Base-by-base conservation (phyloP, 2,113 vertebrate species). In the Globicephala melas region DNA sequence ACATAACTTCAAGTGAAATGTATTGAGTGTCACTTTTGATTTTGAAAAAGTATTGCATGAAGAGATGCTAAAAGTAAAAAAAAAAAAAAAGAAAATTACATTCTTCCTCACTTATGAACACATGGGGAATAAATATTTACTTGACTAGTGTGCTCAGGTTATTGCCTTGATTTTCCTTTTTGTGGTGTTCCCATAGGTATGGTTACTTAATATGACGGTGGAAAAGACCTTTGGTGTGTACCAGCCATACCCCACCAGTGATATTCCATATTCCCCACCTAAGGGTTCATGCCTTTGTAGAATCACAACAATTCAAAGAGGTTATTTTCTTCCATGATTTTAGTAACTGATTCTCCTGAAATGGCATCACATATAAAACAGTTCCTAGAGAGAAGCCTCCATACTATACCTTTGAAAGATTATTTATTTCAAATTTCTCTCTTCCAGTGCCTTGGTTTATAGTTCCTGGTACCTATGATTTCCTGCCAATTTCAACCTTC, bases 361-460 rank as follows among this genome's bases (percentile, higher is more conserved):
- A 63, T 89, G 23, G 65, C 71, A 82, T 62, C 28, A 68, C 21
- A 50, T 28, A 41, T 12, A 91, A 31, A 33, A 47, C 0, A 74
- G 17, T 92, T 91, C 23, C 47, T 77, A 70, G 36, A 83, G 7
- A 74, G 23, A 82, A 6, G 36, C 18, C 3, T 82, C 41, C 23
- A 23, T 8, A 23, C 1, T 28, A 65, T 28, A 65, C 1, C 9
- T 74, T 55, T 80, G 55, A 91, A 25, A 73, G 23, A 65, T 68
- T 44, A 20, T 88, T 84, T 83, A 60, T 8, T 96, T 79, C 36
- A 55, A 70, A 62, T 92, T 91, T 65, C 4, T 68, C 74, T 91
- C 26, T 5, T 7, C 6, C 8, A 41, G 36, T 25, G 11, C 4
- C 53, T 70, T 88, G 13, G 17, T 15, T n/a, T 70, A 5, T 70